Evolutionary conservation across 2,888 invertebrate species (phyloP).

Genomic region (Theretra japonica): DNA sequence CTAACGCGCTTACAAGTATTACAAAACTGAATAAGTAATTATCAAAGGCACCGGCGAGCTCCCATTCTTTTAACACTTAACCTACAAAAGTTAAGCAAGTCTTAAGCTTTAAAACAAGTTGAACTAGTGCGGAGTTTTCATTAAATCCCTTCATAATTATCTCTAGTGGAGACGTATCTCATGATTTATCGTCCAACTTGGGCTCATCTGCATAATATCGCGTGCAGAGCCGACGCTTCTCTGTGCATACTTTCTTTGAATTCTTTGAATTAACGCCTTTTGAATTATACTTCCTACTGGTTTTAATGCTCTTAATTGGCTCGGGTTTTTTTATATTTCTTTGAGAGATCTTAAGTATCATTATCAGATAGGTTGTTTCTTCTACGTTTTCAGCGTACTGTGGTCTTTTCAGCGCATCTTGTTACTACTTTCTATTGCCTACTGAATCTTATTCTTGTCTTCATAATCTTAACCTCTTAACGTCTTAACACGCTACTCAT

Average conservation of each 20-base stretch:
- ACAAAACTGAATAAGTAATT: neutral
- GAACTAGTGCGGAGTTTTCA: slow-evolving; percentile 34
- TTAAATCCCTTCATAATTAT: slow-evolving; percentile 59
- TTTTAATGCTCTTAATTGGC: neutral
- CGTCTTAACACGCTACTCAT: too few species aligned
- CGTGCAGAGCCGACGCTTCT: slow-evolving; percentile 28
- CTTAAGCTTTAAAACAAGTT: slow-evolving; percentile 16
- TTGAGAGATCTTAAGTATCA: neutral
- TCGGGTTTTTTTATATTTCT: neutral
- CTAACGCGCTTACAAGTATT: neutral
- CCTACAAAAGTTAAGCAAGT: slow-evolving; percentile 13
- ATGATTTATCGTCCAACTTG: slow-evolving; percentile 59
- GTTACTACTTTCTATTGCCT: too few species aligned
- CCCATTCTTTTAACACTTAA: slow-evolving; percentile 17
- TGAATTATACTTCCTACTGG: slow-evolving; percentile 10
- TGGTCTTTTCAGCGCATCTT: too few species aligned
- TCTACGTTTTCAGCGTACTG: neutral
- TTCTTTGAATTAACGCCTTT: slow-evolving; percentile 12
- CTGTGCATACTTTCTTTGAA: slow-evolving; percentile 24
- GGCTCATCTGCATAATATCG: slow-evolving; percentile 59
- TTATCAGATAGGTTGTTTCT: neutral
- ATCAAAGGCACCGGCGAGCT: neutral
- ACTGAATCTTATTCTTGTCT: too few species aligned
- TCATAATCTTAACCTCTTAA: too few species aligned
- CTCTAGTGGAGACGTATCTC: slow-evolving; percentile 51